Evolutionary conservation across 2,888 invertebrate species (phyloP), one percentile per base, ranked within the genome.

Genomic region (Drosophila subquinaria): DNA sequence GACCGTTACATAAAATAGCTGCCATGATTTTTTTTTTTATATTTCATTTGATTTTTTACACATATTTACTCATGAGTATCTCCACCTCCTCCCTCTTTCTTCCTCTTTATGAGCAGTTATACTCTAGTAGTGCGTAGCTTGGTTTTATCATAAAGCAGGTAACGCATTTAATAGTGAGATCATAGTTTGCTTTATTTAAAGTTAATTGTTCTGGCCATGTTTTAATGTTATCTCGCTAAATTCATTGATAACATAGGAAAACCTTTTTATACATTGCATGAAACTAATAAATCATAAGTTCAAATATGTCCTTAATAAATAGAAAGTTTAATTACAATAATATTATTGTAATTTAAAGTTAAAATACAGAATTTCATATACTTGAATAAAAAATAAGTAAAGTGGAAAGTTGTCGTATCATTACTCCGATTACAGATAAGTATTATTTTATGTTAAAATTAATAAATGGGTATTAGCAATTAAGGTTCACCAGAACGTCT

Each of bases 1-100:
- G 82, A 84, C 85, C 84, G 84, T 84, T 88, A 88, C 88, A 85
- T 71, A 84, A 87, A 83, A 77, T 27, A 48, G 23, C 55, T 43
- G 64, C 27, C 45, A 74, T 69, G 69, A 57, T 48, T 55, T 27
- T 52, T 64, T 48, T 55, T 17, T 64, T 55, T 17, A 10, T 57
- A 42, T 47, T 71, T 67, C 6, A 35, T 40, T 33, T 59, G 23
- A 36, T 60, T 60, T 57, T 33, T 55, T 40, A 10, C 43, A 47
- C 43, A 20, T 33, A 30, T 48, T 59, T 50, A 52, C 45, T 50
- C 33, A 43, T 43, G 45, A 40, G 13, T 27, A 13, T 13, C 23
- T 45, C n/a, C 6, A n/a, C 33, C 15, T 4, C 4, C 33, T 10
- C 9, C 13, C 11, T 1, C 30, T 23, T 9, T 15, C 30, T 48